A percentile compares a stretch with the other conserved stretches of the same genome.
These are phyloP conservation scores for Heliconius nattereri DNA, from an alignment of 1,140 invertebrate genomes.

Conservation along the genomic window DNA sequence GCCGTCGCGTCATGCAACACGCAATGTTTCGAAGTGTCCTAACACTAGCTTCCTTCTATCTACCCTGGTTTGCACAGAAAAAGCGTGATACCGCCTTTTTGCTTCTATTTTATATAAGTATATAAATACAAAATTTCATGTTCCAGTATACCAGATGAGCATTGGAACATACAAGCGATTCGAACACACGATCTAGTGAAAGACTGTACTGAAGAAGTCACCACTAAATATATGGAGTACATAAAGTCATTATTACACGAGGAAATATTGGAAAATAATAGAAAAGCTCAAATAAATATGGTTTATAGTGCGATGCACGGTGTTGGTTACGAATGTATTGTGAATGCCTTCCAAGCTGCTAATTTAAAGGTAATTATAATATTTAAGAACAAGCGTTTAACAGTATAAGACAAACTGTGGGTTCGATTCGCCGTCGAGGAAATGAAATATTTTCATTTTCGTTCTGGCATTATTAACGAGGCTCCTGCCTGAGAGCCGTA, in stretches of 20 bases:
- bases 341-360: conserved; percentile 87
- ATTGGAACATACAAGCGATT: conserved; percentile 73
- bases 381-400: no score
- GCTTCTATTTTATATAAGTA: no score
- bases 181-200: conserved; percentile 75
- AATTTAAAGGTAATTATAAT: conserved; percentile 85
- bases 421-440: no score
- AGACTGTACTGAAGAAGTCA: conserved; percentile 84
- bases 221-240: conserved; percentile 85
- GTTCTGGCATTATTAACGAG: no score
- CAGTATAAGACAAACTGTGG: no score
- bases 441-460: no score
- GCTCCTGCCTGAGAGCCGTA: no score
- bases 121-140: background rate
- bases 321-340: conserved; percentile 92
- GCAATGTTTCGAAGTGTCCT: no score
- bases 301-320: conserved; percentile 99
- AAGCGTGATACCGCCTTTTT: no score
- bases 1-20: no score
- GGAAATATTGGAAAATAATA: conserved; percentile 83
- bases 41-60: no score
- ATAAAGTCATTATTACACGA: conserved; percentile 81
- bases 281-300: conserved; percentile 84
- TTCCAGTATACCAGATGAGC: conserved; percentile 66
- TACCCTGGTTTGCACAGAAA: no score